phyloP scores from a whole-genome alignment of 2,888 invertebrate genomes.

The Andrena camellia region DNA sequence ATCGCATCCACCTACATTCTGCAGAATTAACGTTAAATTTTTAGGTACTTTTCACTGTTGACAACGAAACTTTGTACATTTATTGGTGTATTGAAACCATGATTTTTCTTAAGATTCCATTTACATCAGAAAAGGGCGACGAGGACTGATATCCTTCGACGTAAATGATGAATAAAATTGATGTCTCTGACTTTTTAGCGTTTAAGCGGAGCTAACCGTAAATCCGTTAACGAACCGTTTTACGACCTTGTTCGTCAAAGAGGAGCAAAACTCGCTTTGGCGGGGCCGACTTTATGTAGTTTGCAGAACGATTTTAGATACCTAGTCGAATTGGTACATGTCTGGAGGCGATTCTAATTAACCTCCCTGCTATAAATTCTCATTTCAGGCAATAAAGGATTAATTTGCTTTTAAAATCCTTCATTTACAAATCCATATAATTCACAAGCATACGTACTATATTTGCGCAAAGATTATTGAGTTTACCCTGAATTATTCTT shows the following conservation, averaged over 20 bases:
- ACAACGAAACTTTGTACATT: background rate
- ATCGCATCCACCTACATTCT: background rate
- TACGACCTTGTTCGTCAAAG: conserved; percentile 58
- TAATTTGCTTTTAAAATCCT: too few relatives aligned
- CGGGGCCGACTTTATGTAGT: background rate
- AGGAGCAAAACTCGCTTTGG: background rate
- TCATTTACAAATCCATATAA: too few relatives aligned
- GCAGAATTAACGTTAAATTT: background rate
- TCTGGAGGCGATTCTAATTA: too few relatives aligned
- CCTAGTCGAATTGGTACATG: conserved; percentile 3
- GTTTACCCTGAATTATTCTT: too few relatives aligned
- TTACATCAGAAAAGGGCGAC: background rate
- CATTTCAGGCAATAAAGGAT: too few relatives aligned
- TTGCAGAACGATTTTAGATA: conserved; percentile 27
- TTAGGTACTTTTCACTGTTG: background rate
- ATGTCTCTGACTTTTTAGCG: conserved; percentile 48
- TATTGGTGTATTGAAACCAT: background rate
- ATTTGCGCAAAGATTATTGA: too few relatives aligned
- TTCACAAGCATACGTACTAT: too few relatives aligned
- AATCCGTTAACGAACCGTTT: conserved; percentile 68
- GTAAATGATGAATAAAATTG: background rate
- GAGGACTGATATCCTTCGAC: background rate
- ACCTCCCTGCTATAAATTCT: too few relatives aligned
- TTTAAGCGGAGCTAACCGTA: conserved; percentile 50
- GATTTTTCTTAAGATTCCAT: background rate